Conservation (phyloP, 2,113 vertebrate species). For the Muntiacus muntjak region DNA sequence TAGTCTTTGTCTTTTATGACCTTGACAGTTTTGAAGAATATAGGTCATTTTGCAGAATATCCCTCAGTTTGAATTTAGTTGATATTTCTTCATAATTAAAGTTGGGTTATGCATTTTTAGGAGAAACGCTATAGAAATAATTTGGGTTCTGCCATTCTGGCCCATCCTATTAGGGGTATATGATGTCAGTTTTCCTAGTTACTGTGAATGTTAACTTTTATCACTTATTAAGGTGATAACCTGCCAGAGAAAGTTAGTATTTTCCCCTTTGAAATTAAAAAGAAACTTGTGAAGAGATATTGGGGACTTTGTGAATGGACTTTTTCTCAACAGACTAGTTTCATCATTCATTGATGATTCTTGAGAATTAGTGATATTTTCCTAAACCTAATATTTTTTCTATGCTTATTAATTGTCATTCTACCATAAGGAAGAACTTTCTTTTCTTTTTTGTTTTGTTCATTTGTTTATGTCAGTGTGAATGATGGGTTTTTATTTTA, state of each 20-base stretch:
- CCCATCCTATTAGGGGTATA: neutral
- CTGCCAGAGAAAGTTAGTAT: neutral
- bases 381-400: neutral
- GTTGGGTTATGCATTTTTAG: neutral
- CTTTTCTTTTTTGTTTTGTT: neutral
- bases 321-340: conserved; percentile 1
- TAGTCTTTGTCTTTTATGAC: neutral
- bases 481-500: neutral
- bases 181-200: neutral
- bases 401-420: neutral
- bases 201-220: neutral
- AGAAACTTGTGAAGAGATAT: neutral
- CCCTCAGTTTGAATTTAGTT: neutral
- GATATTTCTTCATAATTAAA: neutral
- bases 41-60: neutral
- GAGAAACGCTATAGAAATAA: neutral
- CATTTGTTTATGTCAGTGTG: neutral
- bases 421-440: neutral
- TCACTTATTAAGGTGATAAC: neutral
- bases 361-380: conserved; percentile 11
- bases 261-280: conserved; percentile 20
- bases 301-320: conserved; percentile 8
- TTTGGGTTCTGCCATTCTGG: neutral
- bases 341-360: neutral
- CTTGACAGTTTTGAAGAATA: neutral